Base-by-base conservation (phyloP, 2,888 invertebrate species). In the Schizotus pectinicornis region DNA sequence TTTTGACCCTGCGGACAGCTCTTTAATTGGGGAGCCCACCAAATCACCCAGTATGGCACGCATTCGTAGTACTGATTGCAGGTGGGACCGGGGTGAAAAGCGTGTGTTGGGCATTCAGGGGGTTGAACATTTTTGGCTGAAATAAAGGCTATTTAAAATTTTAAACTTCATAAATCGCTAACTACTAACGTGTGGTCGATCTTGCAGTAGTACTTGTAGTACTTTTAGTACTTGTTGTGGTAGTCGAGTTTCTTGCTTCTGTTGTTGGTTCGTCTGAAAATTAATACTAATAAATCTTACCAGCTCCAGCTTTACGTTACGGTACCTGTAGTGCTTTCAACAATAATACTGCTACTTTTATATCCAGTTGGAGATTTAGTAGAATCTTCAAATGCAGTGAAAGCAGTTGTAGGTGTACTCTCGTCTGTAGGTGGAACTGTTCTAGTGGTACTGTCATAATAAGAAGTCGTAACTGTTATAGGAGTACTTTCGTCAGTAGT, bases 31-130 rank as follows among this genome's bases (percentile, higher is more conserved):
- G 49, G 33, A 12, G n/a, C 31, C n/a, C 12, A 31, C 39, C 49
- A 49, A 9, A 49, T 31, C 7, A 49, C 1, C 49, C 49, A 49
- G 13, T 7, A 22, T 3, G 2, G 30, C 7, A 30, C 7, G 32
- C 51, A 51, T 14, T 51, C 41, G 35, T 51, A 42, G 35, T 51
- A 51, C 35, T 51, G 41, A 11, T 9, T 33, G 11, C 51, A 51
- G 35, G 41, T 9, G n/a, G 51, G 51, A 9, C 35, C 42, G 2
- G 35, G 30, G 30, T 39, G 35, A 3, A 14, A 30, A 6, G 8
- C 34, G 35, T 5, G 7, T 3, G 12, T 7, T 22, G 37, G 12
- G 37, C 48, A 48, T 30, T 9, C 11, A 7, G 31, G 48, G 3
- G 42, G 42, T 31, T n/a, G 22, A 30, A n/a, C 6, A 11, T 14